Evolutionary conservation across 2,888 invertebrate genomes (phyloP).

Genomic region (Neoitamus cyanurus): DNA sequence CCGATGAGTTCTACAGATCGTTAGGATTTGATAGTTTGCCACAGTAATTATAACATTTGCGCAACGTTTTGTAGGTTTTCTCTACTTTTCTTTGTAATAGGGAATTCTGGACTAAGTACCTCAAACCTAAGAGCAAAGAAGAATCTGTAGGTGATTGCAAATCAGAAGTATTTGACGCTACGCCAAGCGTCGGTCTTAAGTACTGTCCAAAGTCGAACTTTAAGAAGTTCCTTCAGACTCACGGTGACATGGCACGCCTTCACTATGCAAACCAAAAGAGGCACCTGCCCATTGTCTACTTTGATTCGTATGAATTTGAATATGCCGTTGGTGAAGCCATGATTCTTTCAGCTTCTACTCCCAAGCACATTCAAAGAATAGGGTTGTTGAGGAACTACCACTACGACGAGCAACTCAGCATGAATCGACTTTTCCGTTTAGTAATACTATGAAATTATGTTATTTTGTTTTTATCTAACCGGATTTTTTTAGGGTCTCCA

Average conservation of each 20-base stretch:
- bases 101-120: conserved; percentile 59
- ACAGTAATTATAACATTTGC: neutral
- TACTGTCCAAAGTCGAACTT: conserved; percentile 63
- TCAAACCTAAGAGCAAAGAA: conserved; percentile 61
- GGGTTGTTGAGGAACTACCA: conserved; percentile 72
- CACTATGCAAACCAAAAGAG: conserved; percentile 62
- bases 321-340: conserved; percentile 61
- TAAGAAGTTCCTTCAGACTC: conserved; percentile 60
- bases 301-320: conserved; percentile 60
- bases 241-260: conserved; percentile 50
- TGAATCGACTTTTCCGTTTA: conserved; percentile 70
- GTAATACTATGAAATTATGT: conserved; percentile 49
- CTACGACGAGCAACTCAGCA: conserved; percentile 69
- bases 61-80: neutral
- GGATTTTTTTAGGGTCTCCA: conserved; percentile 70
- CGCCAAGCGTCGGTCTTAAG: conserved; percentile 62
- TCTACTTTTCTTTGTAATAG: neutral
- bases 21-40: conserved; percentile 55
- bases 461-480: neutral
- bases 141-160: conserved; percentile 61
- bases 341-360: conserved; percentile 72
- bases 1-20: conserved; percentile 61
- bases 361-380: conserved; percentile 77
- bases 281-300: conserved; percentile 60
- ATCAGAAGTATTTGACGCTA: conserved; percentile 62